Conservation (phyloP, 1,140 invertebrate genomes). For the Leptopilina boulardi region DNA sequence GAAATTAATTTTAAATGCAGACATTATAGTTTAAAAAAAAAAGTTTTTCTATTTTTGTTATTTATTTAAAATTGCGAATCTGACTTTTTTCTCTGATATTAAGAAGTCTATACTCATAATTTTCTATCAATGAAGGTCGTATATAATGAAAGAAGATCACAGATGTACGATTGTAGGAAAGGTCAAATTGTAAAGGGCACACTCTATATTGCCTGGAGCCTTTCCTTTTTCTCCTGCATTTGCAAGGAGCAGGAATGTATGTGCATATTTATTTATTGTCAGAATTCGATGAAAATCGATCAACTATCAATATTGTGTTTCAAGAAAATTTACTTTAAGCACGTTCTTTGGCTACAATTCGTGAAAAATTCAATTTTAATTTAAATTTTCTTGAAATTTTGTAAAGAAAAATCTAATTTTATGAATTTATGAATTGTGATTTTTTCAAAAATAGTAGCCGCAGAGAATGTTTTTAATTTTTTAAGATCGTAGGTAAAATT, state of each 20-base stretch:
- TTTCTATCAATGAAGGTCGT: slow-evolving; percentile 44
- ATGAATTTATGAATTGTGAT: too few species aligned
- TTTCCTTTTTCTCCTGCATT: slow-evolving; percentile 55
- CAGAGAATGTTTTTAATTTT: too few species aligned
- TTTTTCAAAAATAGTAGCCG: too few species aligned
- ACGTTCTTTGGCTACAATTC: too few species aligned
- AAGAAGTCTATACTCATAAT: slow-evolving; percentile 7
- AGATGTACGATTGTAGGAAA: slow-evolving; percentile 55
- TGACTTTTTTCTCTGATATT: neutral
- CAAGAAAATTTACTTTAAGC: neutral
- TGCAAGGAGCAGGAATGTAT: slow-evolving; percentile 12
- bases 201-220: slow-evolving; percentile 37
- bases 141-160: slow-evolving; percentile 50
- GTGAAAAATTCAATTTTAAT: too few species aligned
- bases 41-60: too few species aligned
- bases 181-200: slow-evolving; percentile 51
- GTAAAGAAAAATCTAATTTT: too few species aligned
- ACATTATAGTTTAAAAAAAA: too few species aligned
- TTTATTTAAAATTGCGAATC: too few species aligned
- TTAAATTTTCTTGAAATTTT: too few species aligned
- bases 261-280: too few species aligned
- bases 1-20: too few species aligned
- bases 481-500: slow-evolving; percentile 2
- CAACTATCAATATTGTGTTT: neutral
- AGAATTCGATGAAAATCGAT: slow-evolving; percentile 5